Base-by-base conservation (phyloP, 2,888 invertebrate species). In the Tipula unca region DNA sequence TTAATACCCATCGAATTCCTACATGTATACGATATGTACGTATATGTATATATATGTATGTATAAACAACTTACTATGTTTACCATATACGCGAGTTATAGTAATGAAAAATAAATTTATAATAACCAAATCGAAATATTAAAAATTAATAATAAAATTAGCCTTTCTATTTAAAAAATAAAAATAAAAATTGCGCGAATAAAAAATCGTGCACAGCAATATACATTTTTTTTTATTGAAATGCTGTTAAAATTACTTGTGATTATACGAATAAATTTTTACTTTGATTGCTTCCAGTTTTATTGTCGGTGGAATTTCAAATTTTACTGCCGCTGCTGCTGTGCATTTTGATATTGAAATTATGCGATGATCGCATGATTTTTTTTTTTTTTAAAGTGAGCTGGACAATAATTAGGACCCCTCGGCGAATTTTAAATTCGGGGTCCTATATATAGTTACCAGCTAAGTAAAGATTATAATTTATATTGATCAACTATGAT, bases 61-160 rank as follows among this genome's bases (percentile, higher is more conserved):
- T n/a, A n/a, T n/a, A 48, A 0, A 48, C 13, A 69, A 25, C 25
- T 69, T 69, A 69, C 20, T 69, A 25, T 69, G 69, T 69, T 69
- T 69, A 25, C 13, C 2, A 36, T 69, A 20, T 69, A 69, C 25
- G 69, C 69, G 69, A 25, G 25, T 69, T 69, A 69, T 69, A 69
- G 25, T 69, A 69, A 69, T 69, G 69, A 69, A 25, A 69, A 25
- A 69, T 69, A 69, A 69, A 69, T 69, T 69, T 69, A 69, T 69
- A 69, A 69, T 69, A 69, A 69, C 69, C 69, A 69, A 69, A 69
- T 69, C 69, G 69, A 69, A 69, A 69, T 69, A 69, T 69, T 69
- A 20, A 69, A 69, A 69, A 69, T 69, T 69, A 69, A 69, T 69
- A 69, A 69, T 69, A 25, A 20, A 69, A 69, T 69, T 69, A 69